Evolutionary conservation across 2,888 invertebrate genomes (phyloP), one percentile per base, ranked within the genome.

Genomic region (Yponomeuta cagnagella): DNA sequence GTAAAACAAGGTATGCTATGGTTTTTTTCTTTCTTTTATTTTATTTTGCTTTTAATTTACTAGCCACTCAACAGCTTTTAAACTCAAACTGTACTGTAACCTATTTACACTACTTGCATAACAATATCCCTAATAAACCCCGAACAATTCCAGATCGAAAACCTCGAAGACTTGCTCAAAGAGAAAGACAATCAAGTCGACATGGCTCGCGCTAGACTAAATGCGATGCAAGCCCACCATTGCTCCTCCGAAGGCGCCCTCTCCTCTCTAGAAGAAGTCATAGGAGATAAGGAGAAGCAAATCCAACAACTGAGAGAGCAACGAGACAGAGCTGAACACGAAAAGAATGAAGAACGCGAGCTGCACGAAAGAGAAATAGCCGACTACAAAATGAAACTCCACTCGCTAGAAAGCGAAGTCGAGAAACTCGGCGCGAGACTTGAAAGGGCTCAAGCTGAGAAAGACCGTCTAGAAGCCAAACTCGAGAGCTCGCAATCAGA

Each of bases 131-230:
- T 43, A 43, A 43, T 6, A 8, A 43, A 43, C 9, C 9, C 33
- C 2, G 5, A 65, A 12, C 33, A 9, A 75, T 90, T 91, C 78
- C 87, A 99, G 98, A 97, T 99, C 82, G 99, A 99, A 92, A 98
- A 98, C 86, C 93, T 99, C 75, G 99, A 99, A 93, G 99, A 99
- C 82, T 93, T 98, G 71, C 93, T 99, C 70, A 98, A 98, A 89
- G 99, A 99, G 85, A 99, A 99, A 91, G 99, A 99, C 85, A 98
- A 98, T 88, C 98, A 99, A 93, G 97, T 99, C 71, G 98, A 98
- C 79, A 97, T 98, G 96, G 97, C 98, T 1, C 93, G 98, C 76
- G 97, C 97, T 52, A 94, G 98, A 77, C 88, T 97, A 70, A 96
- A 97, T 69, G 97, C 98, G 72, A 97, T 98, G 95, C 98, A 98